Conservation (phyloP, 1,140 invertebrate genomes). For the Papilio machaon region DNA sequence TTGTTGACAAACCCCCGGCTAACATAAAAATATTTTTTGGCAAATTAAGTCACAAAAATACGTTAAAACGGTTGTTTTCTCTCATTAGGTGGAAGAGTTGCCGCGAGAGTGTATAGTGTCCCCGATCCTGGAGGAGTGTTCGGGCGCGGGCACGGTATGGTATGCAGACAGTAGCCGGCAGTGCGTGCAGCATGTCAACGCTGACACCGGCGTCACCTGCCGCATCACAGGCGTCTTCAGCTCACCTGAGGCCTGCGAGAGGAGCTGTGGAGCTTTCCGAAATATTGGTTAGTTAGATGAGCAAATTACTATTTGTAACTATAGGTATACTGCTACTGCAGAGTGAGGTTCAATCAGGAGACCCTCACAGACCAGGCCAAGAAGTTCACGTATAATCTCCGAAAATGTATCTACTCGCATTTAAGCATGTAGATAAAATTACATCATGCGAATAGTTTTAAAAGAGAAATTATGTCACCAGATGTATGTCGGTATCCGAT, state of each 20-base stretch:
- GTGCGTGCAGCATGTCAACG: constrained; percentile 85
- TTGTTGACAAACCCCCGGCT: too few relatives aligned
- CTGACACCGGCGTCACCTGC: constrained; percentile 87
- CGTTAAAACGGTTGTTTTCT: not conserved
- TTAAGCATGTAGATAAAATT: too few relatives aligned
- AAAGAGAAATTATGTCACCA: constrained; percentile 28
- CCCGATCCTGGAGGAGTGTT: constrained; percentile 53
- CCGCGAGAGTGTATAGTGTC: constrained; percentile 52
- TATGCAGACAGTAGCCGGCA: constrained; percentile 83
- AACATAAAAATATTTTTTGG: not conserved
- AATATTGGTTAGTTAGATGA: constrained; percentile 84
- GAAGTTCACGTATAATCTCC: not conserved
- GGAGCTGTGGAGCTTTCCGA: constrained; percentile 88
- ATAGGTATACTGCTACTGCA: too few relatives aligned
- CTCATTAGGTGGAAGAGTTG: constrained; percentile 14
- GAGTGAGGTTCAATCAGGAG: too few relatives aligned
- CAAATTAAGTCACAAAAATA: not conserved
- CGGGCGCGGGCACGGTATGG: constrained; percentile 64
- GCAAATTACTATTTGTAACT: too few relatives aligned
- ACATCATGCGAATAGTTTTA: too few relatives aligned
- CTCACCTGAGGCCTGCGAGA: constrained; percentile 90
- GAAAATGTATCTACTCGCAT: too few relatives aligned
- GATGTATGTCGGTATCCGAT: constrained; percentile 78
- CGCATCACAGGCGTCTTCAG: constrained; percentile 91
- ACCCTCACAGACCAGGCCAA: not conserved